phyloP scores from a whole-genome alignment of 53 echinoderm and acorn worm species.

The Henricia sp. region DNA sequence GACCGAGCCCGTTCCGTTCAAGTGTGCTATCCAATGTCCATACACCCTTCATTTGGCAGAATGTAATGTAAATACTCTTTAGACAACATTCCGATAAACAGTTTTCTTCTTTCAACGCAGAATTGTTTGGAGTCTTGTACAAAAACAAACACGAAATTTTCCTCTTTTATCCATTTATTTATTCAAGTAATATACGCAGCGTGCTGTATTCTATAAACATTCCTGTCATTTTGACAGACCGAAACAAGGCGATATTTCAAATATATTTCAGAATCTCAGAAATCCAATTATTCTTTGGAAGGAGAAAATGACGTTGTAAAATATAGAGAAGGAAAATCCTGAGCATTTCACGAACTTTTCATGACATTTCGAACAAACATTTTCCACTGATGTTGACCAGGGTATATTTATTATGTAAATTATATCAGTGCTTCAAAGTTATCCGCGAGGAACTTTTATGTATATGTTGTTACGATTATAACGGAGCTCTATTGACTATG shows the following conservation, averaged over 20 bases:
- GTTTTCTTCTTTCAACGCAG: no score
- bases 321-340: not conserved
- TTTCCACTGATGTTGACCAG: conserved; percentile 50
- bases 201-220: conserved; percentile 7
- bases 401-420: conserved; percentile 67
- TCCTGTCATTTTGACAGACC: not conserved
- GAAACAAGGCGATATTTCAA: not conserved
- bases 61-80: no score
- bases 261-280: not conserved
- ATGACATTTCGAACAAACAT: conserved; percentile 43
- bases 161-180: conserved; percentile 25
- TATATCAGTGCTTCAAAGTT: conserved; percentile 23
- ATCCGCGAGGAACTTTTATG: conserved; percentile 39
- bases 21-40: no score
- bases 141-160: conserved; percentile 10
- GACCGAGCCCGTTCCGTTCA: no score
- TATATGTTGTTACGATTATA: conserved; percentile 62
- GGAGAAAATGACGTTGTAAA: not conserved
- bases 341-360: not conserved
- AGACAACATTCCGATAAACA: no score
- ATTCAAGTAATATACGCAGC: conserved; percentile 29
- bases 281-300: no score
- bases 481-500: conserved; percentile 16
- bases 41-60: no score
- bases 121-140: conserved; percentile 17